Evolutionary conservation across 2,888 invertebrate genomes (phyloP).

Genomic region (Stenurella melanura): DNA sequence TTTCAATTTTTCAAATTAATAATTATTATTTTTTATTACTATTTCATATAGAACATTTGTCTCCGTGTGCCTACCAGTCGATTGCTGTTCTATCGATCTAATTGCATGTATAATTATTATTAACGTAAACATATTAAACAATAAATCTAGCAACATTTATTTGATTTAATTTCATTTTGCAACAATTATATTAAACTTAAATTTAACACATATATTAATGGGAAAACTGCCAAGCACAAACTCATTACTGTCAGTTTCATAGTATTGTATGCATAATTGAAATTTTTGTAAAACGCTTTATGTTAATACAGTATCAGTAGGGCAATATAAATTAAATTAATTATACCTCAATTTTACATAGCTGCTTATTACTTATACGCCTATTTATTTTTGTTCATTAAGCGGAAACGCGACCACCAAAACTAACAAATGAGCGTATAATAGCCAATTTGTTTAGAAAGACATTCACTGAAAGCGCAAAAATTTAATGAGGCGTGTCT

Average conservation of each 20-base stretch:
- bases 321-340: conserved; percentile 17
- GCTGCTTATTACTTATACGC: conserved; percentile 7
- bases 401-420: conserved; percentile 14
- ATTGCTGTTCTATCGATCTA: too few relatives aligned
- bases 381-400: conserved; percentile 12
- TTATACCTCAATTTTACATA: conserved; percentile 12
- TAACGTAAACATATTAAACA: too few relatives aligned
- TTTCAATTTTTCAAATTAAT: too few relatives aligned
- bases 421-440: conserved; percentile 37
- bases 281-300: background rate
- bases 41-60: too few relatives aligned
- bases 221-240: too few relatives aligned
- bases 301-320: background rate
- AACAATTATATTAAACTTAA: too few relatives aligned
- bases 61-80: too few relatives aligned
- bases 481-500: conserved; percentile 22
- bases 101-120: too few relatives aligned
- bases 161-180: too few relatives aligned
- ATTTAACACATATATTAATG: too few relatives aligned
- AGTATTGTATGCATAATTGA: background rate
- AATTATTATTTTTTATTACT: too few relatives aligned
- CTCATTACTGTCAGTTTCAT: background rate
- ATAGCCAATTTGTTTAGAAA: conserved; percentile 38
- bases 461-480: conserved; percentile 14
- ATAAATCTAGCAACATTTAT: too few relatives aligned